Evolutionary conservation across 2,888 invertebrate species (phyloP).

Genomic region (Eilema depressum): DNA sequence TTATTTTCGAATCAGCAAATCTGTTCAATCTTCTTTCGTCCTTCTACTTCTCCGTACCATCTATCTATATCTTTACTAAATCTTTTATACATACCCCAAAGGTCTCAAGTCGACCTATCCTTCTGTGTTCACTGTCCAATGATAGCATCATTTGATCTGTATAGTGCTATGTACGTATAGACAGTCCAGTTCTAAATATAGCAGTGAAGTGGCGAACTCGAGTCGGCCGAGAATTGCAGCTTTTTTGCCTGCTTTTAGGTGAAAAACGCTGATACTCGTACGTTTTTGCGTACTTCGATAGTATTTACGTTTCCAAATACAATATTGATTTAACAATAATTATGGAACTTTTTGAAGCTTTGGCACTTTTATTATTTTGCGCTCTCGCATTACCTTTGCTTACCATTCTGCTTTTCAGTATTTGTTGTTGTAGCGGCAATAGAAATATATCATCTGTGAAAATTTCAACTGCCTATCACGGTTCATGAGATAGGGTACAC

Average conservation of each 20-base stretch:
- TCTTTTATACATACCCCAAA: background rate
- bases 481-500: too few species aligned
- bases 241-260: conserved; percentile 39
- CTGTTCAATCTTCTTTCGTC: too few species aligned
- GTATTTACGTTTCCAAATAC: background rate
- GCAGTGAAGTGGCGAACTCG: conserved; percentile 43
- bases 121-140: conserved; percentile 30
- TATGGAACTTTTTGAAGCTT: too few species aligned
- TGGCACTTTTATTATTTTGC: too few species aligned
- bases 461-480: too few species aligned
- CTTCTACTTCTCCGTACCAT: too few species aligned
- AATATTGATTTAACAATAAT: too few species aligned
- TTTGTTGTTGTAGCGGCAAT: too few species aligned
- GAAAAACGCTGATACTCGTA: conserved; percentile 24
- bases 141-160: conserved; percentile 49
- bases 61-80: background rate
- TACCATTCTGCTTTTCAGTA: too few species aligned
- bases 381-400: too few species aligned
- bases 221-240: conserved; percentile 42
- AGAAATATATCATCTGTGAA: too few species aligned
- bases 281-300: background rate
- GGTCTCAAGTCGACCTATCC: conserved; percentile 6
- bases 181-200: conserved; percentile 49
- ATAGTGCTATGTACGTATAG: conserved; percentile 40
- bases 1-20: too few species aligned